Evolutionary conservation across 2,888 invertebrate species (phyloP).

Genomic region (Scelioninae gen. 1): DNA sequence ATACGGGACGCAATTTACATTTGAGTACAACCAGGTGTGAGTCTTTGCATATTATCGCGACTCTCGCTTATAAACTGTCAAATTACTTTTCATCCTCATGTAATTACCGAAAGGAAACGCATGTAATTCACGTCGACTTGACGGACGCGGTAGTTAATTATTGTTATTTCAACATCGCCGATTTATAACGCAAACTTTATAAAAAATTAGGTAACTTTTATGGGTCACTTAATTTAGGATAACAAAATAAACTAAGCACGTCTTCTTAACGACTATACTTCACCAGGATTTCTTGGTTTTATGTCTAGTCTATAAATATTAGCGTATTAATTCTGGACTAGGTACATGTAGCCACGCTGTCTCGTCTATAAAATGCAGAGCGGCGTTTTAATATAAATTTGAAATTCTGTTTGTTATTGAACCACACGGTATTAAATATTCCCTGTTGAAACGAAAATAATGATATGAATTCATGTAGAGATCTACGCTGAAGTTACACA

Average conservation of each 20-base stretch:
- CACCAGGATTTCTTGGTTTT: conserved; percentile 42
- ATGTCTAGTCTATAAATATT: conserved; percentile 66
- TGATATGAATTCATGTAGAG: too few relatives aligned
- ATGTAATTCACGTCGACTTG: conserved; percentile 47
- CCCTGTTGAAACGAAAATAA: conserved; percentile 8
- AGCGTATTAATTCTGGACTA: conserved; percentile 62
- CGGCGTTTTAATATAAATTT: conserved; percentile 32
- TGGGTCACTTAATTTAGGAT: conserved; percentile 35
- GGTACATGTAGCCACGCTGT: conserved; percentile 45
- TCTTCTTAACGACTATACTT: conserved; percentile 26
- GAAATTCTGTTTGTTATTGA: conserved; percentile 19
- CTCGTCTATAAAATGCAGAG: conserved; percentile 38
- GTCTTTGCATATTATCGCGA: conserved; percentile 52
- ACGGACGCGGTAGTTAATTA: conserved; percentile 33
- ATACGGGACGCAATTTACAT: conserved; percentile 61
- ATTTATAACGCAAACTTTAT: conserved; percentile 14
- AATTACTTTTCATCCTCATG: conserved; percentile 58
- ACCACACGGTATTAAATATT: not conserved
- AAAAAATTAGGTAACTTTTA: conserved; percentile 40
- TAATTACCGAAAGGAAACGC: conserved; percentile 49
- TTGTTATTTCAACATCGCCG: conserved; percentile 24
- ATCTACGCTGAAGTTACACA: too few relatives aligned
- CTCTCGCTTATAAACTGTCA: conserved; percentile 60
- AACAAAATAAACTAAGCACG: too few relatives aligned
- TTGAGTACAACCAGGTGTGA: conserved; percentile 59